Conservation (phyloP, 1,140 invertebrate genomes). For the Papilio glaucus region DNA sequence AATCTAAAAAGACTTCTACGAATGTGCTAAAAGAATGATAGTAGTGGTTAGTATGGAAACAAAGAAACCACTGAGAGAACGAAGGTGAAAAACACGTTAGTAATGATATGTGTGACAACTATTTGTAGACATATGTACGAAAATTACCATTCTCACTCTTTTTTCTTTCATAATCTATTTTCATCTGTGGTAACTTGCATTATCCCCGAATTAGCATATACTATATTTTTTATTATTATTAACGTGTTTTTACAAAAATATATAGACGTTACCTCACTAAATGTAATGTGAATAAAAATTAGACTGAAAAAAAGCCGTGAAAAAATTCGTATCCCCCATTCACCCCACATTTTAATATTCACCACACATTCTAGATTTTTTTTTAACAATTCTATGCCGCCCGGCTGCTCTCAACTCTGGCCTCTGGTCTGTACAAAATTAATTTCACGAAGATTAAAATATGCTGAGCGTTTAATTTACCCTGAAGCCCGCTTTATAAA, state of each 20-base stretch:
- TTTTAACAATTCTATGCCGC: neutral
- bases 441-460: slow-evolving; percentile 37
- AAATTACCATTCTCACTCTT: neutral
- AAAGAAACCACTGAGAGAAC: neutral
- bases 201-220: too few relatives aligned
- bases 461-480: slow-evolving; percentile 37
- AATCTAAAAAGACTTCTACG: neutral
- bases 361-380: slow-evolving; percentile 2
- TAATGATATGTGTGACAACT: neutral
- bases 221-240: too few relatives aligned
- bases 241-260: too few relatives aligned
- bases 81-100: neutral
- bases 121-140: neutral
- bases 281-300: too few relatives aligned
- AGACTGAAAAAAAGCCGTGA: too few relatives aligned
- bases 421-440: slow-evolving; percentile 38
- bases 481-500: slow-evolving; percentile 35
- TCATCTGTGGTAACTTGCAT: too few relatives aligned
- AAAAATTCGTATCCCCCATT: neutral
- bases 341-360: slow-evolving; percentile 24
- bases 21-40: slow-evolving; percentile 17
- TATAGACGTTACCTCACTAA: too few relatives aligned
- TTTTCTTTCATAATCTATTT: too few relatives aligned
- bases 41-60: neutral
- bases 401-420: slow-evolving; percentile 26